Evolutionary conservation across 2,888 invertebrate species (phyloP).

Genomic region (Saturnia japonica): DNA sequence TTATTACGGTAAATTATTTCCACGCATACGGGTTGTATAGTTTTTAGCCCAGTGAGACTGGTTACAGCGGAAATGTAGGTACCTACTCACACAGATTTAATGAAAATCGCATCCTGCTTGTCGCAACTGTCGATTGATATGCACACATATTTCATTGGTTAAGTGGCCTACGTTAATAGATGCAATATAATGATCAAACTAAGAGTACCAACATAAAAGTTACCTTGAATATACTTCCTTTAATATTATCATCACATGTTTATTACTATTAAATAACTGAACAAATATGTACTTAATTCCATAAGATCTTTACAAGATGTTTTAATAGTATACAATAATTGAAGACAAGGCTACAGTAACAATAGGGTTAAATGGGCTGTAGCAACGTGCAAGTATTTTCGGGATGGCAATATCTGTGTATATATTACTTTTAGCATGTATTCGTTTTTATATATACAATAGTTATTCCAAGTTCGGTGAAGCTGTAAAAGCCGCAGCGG

Average conservation of each 20-base stretch:
- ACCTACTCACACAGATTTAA: slow-evolving; percentile 59
- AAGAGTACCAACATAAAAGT: neutral
- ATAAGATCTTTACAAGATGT: neutral
- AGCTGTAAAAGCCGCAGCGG: too few species aligned
- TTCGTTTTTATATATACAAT: too few species aligned
- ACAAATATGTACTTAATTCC: neutral
- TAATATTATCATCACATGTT: neutral
- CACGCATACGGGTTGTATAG: slow-evolving; percentile 29
- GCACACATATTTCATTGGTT: slow-evolving; percentile 41
- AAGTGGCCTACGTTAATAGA: slow-evolving; percentile 33
- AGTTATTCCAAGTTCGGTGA: too few species aligned
- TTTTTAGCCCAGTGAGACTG: slow-evolving; percentile 54
- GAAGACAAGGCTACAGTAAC: too few species aligned
- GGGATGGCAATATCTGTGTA: too few species aligned
- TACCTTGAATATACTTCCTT: neutral
- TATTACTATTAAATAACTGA: neutral
- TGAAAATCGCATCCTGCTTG: slow-evolving; percentile 68
- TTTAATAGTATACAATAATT: too few species aligned
- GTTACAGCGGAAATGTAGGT: slow-evolving; percentile 74
- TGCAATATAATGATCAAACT: neutral
- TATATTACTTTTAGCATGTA: too few species aligned
- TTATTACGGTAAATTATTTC: slow-evolving; percentile 22
- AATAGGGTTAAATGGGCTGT: too few species aligned
- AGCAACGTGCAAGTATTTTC: too few species aligned
- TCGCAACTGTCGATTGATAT: slow-evolving; percentile 49